Evolutionary conservation across 2,888 invertebrate genomes (phyloP).

Genomic region (Stenurella melanura): DNA sequence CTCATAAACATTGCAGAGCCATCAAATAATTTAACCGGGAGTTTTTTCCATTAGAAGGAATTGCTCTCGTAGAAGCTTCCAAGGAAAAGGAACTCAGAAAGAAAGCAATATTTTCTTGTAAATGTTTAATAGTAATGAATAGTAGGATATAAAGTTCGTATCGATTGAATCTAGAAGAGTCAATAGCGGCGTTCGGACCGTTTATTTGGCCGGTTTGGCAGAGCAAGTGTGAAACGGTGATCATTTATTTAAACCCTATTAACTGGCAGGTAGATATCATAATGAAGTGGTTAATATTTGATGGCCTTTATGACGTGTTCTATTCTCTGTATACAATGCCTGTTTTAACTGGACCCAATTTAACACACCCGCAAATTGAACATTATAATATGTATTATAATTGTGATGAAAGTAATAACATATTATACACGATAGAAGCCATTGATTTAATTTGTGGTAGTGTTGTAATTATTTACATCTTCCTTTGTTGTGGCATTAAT

Average conservation of each 20-base stretch:
- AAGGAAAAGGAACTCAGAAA: constrained; percentile 42
- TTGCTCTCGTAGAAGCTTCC: constrained; percentile 32
- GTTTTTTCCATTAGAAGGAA: constrained; percentile 49
- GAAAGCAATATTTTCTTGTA: constrained; percentile 56
- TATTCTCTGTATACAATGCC: constrained; percentile 46
- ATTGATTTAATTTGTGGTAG: constrained; percentile 21
- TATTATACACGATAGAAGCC: neutral
- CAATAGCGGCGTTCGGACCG: constrained; percentile 33
- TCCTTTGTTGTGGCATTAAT: too few relatives aligned
- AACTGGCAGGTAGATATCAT: constrained; percentile 71
- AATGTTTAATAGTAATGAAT: constrained; percentile 58
- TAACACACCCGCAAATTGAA: constrained; percentile 35
- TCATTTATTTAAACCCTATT: constrained; percentile 72
- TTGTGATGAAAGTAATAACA: constrained; percentile 26
- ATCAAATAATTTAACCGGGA: constrained; percentile 32
- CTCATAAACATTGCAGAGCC: constrained; percentile 32
- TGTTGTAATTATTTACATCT: too few relatives aligned
- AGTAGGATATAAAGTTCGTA: constrained; percentile 50
- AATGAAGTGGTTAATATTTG: constrained; percentile 73
- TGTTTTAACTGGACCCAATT: constrained; percentile 44
- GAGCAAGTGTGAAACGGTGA: constrained; percentile 63
- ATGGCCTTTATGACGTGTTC: constrained; percentile 62
- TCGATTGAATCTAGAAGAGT: constrained; percentile 53
- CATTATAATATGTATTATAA: constrained; percentile 31
- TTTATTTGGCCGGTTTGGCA: constrained; percentile 30